These are phyloP conservation scores for Carabus problematicus DNA, from an alignment of 2,888 invertebrate genomes.

Conservation along the genomic window DNA sequence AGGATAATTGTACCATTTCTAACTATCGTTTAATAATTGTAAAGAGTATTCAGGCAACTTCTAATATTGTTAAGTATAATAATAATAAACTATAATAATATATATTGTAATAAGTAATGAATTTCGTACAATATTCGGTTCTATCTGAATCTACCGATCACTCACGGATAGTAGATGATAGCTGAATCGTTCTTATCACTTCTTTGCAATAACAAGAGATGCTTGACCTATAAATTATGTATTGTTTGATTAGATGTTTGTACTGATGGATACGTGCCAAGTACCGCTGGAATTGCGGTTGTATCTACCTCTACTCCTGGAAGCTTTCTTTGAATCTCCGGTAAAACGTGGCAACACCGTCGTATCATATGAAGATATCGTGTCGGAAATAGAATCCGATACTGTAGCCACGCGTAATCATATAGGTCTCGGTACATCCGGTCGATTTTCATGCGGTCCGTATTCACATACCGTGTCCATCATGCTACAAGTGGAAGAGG, in stretches of 20 bases:
- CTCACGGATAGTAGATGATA: too few species aligned
- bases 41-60: too few species aligned
- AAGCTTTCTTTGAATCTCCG: slow-evolving; percentile 79
- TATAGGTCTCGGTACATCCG: slow-evolving; percentile 69
- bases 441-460: slow-evolving; percentile 74
- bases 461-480: slow-evolving; percentile 73
- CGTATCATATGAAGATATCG: slow-evolving; percentile 73
- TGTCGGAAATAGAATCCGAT: slow-evolving; percentile 79
- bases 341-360: slow-evolving; percentile 66
- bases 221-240: neutral
- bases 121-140: too few species aligned
- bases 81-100: too few species aligned
- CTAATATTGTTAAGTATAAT: too few species aligned
- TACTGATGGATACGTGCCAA: slow-evolving; percentile 73
- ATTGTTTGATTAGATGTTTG: slow-evolving; percentile 68
- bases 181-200: too few species aligned
- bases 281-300: slow-evolving; percentile 67
- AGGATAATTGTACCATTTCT: too few species aligned
- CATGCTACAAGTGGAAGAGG: slow-evolving; percentile 76
- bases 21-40: too few species aligned
- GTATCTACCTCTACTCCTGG: slow-evolving; percentile 78
- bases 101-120: too few species aligned
- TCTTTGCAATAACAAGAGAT: too few species aligned
- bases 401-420: slow-evolving; percentile 69
- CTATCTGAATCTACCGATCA: too few species aligned